Evolutionary conservation across 2,797 vertebrate genomes (phyloP).

Genomic region (Emys orbicularis): DNA sequence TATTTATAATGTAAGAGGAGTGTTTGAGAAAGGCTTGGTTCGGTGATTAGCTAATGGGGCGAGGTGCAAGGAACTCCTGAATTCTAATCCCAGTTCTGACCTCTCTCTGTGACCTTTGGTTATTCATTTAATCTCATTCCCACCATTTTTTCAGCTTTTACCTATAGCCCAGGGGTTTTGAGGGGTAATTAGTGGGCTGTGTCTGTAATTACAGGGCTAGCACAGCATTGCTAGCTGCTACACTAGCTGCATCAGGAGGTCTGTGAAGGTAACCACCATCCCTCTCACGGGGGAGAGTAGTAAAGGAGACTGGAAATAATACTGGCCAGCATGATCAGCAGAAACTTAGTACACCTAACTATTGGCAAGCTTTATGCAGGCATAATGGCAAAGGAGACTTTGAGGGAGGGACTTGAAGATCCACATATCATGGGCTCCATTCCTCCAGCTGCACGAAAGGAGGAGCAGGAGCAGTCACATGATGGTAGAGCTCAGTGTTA

Average conservation of each 20-base stretch:
- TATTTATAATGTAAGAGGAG: not conserved
- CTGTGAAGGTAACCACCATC: not conserved
- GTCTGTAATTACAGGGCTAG: not conserved
- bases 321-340: not conserved
- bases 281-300: not conserved
- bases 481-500: not conserved
- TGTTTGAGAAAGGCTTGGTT: not conserved
- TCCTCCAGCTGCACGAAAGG: not conserved
- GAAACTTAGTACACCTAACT: not conserved
- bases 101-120: not conserved
- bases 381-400: not conserved
- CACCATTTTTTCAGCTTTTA: not conserved
- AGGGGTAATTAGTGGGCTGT: not conserved
- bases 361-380: not conserved
- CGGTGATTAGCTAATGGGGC: not conserved
- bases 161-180: not conserved
- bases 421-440: not conserved
- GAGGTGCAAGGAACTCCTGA: slow-evolving; percentile 1
- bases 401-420: not conserved
- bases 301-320: not conserved
- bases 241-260: not conserved
- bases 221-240: not conserved
- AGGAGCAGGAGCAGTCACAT: not conserved
- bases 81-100: not conserved
- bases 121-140: not conserved